Evolutionary conservation across 2,888 invertebrate genomes (phyloP), one percentile per base, ranked within the genome.

Genomic region (Amphipoea lucens): DNA sequence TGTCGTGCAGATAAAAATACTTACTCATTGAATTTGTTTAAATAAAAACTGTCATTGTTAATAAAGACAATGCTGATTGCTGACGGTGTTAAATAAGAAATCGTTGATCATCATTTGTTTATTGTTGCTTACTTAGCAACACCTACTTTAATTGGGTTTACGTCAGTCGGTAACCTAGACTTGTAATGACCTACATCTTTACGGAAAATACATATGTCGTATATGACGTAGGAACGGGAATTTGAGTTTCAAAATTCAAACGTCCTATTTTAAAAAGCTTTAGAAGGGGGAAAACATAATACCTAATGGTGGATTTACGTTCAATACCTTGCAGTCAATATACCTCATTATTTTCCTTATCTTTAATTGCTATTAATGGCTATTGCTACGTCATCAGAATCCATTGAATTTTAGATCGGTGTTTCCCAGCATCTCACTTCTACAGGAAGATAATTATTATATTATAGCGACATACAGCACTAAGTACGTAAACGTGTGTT

Each of bases 321-420:
- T 36, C n/a, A 7, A 48, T 73, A 72, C 36, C 7, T 23, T 17
- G 40, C 6, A 23, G 40, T 14, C 2, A 75, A 36, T 29, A 20
- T 11, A 67, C 1, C 4, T 42, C 48, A 69, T 42, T 66, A 17
- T 76, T 81, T 69, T 83, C 83, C 83, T 76, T 69, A 76, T 57
- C 83, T 83, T 48, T 76, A 36, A 68, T 62, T 36, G 36, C 29
- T 67, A 54, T 76, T 67, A 70, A 45, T 71, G 40, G 12, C 12
- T 12, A 51, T 42, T 40, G 20, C 67, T 74, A 86, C 82, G 77
- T 82, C 86, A 82, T n/a, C 4, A 40, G 36, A 40, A 42, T 4
- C 67, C 72, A 83, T 81, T 81, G 62, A 85, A 57, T 76, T 68
- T 66, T n/a, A 66, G 7, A 76, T 40, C 3, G 54, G 82, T 40